These are phyloP conservation scores for Chromobotia macracanthus DNA, from an alignment of 2,797 vertebrate genomes.

Conservation along the genomic window DNA sequence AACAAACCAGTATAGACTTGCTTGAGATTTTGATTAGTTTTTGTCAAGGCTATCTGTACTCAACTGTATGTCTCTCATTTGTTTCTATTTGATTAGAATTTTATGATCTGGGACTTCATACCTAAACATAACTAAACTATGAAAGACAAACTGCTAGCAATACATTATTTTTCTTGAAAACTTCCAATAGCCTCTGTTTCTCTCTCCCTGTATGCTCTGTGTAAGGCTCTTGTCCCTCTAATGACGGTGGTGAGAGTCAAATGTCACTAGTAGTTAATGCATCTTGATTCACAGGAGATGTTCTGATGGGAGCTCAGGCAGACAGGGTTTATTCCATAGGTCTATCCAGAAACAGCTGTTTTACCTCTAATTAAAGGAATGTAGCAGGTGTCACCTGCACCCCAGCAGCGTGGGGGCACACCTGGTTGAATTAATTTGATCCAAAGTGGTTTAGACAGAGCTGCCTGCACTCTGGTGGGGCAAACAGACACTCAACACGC, in stretches of 20 bases:
- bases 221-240: slow-evolving; percentile 35
- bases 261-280: slow-evolving; percentile 49
- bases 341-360: slow-evolving; percentile 77
- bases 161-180: too few species aligned
- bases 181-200: too few species aligned
- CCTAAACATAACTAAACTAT: too few species aligned
- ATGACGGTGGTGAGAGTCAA: slow-evolving; percentile 60
- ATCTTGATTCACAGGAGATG: slow-evolving; percentile 56
- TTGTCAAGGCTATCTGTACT: too few species aligned
- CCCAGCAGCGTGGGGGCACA: slow-evolving; percentile 71
- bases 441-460: slow-evolving; percentile 76
- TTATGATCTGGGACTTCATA: too few species aligned
- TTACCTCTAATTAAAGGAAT: slow-evolving; percentile 79
- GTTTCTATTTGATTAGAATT: too few species aligned
- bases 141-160: too few species aligned
- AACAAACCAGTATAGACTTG: too few species aligned
- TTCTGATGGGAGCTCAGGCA: slow-evolving; percentile 54
- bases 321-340: slow-evolving; percentile 53
- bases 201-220: too few species aligned
- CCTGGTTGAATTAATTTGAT: slow-evolving; percentile 80
- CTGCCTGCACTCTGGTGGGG: slow-evolving; percentile 66
- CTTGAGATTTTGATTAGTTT: too few species aligned
- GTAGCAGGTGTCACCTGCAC: slow-evolving; percentile 81
- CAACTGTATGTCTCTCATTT: too few species aligned
- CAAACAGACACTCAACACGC: slow-evolving; percentile 53